Evolutionary conservation across 1,140 invertebrate species (phyloP).

Genomic region (Zaprionus davidi): DNA sequence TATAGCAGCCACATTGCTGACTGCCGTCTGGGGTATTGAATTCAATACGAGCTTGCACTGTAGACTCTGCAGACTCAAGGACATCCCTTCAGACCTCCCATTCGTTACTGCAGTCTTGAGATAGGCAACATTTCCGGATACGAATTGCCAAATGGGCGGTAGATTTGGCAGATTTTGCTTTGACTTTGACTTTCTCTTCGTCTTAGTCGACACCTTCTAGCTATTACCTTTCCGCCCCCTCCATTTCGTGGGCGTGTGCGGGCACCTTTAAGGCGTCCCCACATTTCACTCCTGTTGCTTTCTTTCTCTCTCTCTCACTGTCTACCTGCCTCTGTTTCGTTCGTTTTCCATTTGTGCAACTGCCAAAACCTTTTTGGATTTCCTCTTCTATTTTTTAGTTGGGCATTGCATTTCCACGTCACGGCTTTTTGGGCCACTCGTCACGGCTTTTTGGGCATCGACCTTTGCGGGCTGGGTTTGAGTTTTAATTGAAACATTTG

Average conservation of each 20-base stretch:
- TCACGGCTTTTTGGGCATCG: conserved; percentile 14
- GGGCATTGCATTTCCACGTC: conserved; percentile 8
- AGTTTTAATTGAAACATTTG: conserved; percentile 74
- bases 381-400: not conserved
- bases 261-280: not conserved
- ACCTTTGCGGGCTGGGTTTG: conserved; percentile 27
- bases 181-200: not conserved
- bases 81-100: not conserved
- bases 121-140: not conserved
- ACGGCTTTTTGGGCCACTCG: not conserved
- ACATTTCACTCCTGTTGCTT: not conserved
- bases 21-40: conserved; percentile 2
- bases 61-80: conserved; percentile 1
- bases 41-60: conserved; percentile 27
- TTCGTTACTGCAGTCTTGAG: not conserved
- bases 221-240: not conserved
- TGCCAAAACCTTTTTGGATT: not conserved
- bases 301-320: not conserved
- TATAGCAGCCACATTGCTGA: conserved; percentile 26
- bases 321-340: not conserved
- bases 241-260: not conserved
- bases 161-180: not conserved
- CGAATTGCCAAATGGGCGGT: not conserved
- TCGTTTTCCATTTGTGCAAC: conserved; percentile 13
- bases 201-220: not conserved